Evolutionary conservation across 2,113 vertebrate species (phyloP).

Genomic region (Edolisoma coerulescens): DNA sequence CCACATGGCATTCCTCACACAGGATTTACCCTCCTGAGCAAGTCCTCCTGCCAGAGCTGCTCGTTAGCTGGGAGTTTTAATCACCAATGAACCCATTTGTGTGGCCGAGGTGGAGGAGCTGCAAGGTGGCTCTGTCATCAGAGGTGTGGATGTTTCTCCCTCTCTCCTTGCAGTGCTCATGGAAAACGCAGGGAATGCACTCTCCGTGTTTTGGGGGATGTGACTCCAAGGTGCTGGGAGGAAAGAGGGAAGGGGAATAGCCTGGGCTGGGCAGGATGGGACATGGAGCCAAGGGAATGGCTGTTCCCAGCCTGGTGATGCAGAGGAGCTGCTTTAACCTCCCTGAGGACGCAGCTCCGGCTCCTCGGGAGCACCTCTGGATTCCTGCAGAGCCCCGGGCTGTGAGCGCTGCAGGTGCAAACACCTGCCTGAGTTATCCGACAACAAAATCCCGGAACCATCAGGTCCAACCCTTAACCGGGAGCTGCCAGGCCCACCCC

Average conservation of each 20-base stretch:
- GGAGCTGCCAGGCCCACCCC: background rate
- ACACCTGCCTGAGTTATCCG: rapidly evolving
- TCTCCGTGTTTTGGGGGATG: background rate
- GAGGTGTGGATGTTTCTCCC: background rate
- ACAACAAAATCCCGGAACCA: too few species aligned
- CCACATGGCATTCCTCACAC: background rate
- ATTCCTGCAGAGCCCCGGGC: background rate
- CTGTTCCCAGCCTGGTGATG: background rate
- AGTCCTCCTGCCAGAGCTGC: background rate
- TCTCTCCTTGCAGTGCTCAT: background rate
- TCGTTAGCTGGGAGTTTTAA: background rate
- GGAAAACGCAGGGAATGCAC: rapidly evolving
- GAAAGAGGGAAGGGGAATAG: slow-evolving; percentile 32
- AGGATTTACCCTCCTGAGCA: background rate
- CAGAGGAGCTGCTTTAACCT: background rate
- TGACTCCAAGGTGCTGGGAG: background rate
- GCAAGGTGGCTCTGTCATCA: rapidly evolving
- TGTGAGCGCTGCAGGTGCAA: background rate
- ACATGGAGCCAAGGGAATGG: slow-evolving; percentile 8
- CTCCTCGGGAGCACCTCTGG: background rate
- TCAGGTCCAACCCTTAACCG: too few species aligned
- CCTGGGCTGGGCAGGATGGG: slow-evolving; percentile 34
- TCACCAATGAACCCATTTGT: rapidly evolving
- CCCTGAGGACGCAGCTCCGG: background rate
- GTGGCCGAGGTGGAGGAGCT: background rate